A percentile compares a stretch with the other conserved stretches of the same genome.
These are phyloP conservation scores for Globodera ellingtonae DNA, from an alignment of 1,140 invertebrate genomes.

Conservation along the genomic window DNA sequence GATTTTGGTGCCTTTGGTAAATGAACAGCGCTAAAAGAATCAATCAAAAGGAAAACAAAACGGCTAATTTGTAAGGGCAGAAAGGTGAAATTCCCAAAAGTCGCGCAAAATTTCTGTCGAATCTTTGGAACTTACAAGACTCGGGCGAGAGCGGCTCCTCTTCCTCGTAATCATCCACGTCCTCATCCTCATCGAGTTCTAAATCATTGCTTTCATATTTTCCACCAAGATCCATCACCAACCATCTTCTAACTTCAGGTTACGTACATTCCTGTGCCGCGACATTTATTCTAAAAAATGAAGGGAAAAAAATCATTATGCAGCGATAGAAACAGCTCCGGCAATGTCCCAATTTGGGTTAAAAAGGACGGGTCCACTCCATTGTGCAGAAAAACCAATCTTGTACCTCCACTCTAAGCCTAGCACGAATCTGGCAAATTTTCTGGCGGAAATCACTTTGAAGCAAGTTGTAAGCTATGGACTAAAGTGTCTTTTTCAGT, in stretches of 20 bases:
- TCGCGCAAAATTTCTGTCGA: not conserved
- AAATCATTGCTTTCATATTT: slow-evolving; percentile 9
- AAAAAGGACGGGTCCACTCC: no score
- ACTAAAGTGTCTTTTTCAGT: no score
- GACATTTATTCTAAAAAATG: slow-evolving; percentile 33
- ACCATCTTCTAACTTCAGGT: slow-evolving; percentile 50
- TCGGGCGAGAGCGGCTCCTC: slow-evolving; percentile 31
- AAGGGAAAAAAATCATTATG: not conserved
- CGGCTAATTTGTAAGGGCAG: not conserved
- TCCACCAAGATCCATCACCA: slow-evolving; percentile 1
- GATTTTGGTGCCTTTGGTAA: slow-evolving; percentile 32
- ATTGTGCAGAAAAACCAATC: no score
- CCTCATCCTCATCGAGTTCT: slow-evolving; percentile 49
- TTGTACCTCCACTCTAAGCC: no score
- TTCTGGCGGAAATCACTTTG: no score
- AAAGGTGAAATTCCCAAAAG: not conserved
- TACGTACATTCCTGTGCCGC: slow-evolving; percentile 49
- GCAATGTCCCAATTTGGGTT: no score
- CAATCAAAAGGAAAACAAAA: slow-evolving; percentile 12
- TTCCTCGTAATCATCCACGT: slow-evolving; percentile 46
- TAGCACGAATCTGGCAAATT: no score
- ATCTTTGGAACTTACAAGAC: slow-evolving; percentile 27
- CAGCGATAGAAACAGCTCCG: no score
- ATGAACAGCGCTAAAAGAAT: slow-evolving; percentile 31
- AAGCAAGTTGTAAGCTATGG: no score